Conservation (phyloP, 2,113 vertebrate species). For the Sphaerodactylus townsendi region DNA sequence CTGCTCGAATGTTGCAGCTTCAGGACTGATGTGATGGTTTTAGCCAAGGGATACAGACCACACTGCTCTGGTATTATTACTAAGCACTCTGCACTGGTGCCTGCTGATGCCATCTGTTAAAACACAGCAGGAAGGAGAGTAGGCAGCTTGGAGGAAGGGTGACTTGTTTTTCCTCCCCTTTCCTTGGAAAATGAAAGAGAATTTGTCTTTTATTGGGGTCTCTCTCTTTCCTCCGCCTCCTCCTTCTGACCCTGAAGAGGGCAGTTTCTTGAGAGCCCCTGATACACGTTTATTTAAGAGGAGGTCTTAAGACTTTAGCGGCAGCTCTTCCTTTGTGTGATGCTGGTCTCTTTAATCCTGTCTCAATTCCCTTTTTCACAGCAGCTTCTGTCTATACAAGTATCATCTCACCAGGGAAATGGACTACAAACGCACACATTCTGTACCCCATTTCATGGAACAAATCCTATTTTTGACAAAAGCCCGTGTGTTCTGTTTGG, state of each 20-base stretch:
- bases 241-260: not conserved
- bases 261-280: not conserved
- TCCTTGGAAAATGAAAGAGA: not conserved
- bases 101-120: not conserved
- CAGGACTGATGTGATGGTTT: fast-evolving
- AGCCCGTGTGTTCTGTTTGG: not conserved
- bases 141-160: not conserved
- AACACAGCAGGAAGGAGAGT: not conserved
- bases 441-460: not conserved
- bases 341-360: not conserved
- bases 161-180: not conserved
- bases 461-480: not conserved
- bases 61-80: not conserved
- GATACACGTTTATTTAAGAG: not conserved
- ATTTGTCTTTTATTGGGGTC: fast-evolving
- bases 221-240: not conserved
- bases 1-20: not conserved
- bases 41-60: not conserved
- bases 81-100: not conserved
- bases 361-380: not conserved
- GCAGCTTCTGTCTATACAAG: not conserved
- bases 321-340: not conserved
- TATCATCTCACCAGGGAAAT: not conserved
- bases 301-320: not conserved
- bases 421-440: not conserved